Evolutionary conservation across 1,140 invertebrate genomes (phyloP).

Genomic region (Microplitis mediator): DNA sequence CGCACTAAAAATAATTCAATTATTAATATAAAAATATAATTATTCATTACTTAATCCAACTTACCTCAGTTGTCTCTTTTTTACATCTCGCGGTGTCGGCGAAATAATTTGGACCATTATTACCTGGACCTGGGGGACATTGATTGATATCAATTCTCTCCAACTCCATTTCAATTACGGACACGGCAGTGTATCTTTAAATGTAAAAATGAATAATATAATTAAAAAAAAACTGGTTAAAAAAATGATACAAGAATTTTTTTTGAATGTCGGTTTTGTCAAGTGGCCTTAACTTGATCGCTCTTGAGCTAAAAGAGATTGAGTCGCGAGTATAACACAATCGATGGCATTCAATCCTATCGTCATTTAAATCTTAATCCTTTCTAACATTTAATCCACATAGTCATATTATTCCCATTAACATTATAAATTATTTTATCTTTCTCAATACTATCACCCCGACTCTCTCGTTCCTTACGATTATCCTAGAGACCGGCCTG

Average conservation of each 20-base stretch:
- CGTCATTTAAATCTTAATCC: slow-evolving; percentile 30
- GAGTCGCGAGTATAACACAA: slow-evolving; percentile 7
- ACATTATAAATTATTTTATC: background rate
- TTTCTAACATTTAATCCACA: slow-evolving; percentile 29
- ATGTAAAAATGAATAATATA: slow-evolving; percentile 25
- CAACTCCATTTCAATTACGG: slow-evolving; percentile 95
- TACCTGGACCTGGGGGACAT: slow-evolving; percentile 88
- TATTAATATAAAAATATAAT: background rate
- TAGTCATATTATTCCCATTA: slow-evolving; percentile 21
- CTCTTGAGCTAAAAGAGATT: background rate
- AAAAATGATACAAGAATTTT: background rate
- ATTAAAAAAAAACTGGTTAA: background rate
- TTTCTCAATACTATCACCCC: background rate
- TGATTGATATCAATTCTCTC: slow-evolving; percentile 98
- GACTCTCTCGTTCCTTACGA: background rate
- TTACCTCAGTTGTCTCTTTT: slow-evolving; percentile 89
- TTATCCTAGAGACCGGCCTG: background rate
- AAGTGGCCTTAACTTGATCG: slow-evolving; percentile 1
- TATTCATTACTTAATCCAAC: slow-evolving; percentile 11
- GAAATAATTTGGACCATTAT: slow-evolving; percentile 88
- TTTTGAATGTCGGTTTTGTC: background rate
- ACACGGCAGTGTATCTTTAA: slow-evolving; percentile 86
- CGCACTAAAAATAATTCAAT: slow-evolving; percentile 72
- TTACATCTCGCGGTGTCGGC: slow-evolving; percentile 91
- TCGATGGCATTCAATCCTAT: slow-evolving; percentile 20